These are phyloP conservation scores for Melipona bicolor DNA, from an alignment of 2,888 invertebrate genomes.

Conservation along the genomic window DNA sequence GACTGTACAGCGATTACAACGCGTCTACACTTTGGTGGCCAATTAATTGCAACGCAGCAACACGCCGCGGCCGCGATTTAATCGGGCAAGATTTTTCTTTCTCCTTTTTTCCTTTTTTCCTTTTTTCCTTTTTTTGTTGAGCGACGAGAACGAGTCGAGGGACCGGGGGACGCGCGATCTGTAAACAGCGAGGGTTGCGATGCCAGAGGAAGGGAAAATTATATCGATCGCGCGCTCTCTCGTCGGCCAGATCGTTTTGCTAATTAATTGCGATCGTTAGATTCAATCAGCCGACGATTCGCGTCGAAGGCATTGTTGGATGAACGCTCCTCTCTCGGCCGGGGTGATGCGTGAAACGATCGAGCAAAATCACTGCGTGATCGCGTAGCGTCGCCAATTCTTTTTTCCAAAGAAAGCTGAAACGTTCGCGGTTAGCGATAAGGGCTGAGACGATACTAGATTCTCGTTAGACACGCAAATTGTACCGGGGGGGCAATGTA, in stretches of 20 bases:
- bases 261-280: neutral
- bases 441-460: neutral
- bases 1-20: neutral
- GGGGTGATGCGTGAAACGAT: neutral
- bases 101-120: no score
- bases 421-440: neutral
- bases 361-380: neutral
- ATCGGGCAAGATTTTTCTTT: neutral
- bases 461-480: neutral
- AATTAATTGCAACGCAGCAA: neutral
- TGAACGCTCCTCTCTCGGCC: neutral
- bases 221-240: constrained; percentile 3
- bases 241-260: neutral
- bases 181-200: neutral
- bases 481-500: neutral
- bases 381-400: neutral
- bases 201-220: neutral
- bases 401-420: neutral
- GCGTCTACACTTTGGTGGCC: neutral
- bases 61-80: neutral
- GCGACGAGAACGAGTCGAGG: neutral
- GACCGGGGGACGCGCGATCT: neutral
- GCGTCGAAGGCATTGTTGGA: neutral
- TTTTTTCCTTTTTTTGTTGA: no score
- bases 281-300: neutral